Evolutionary conservation across 1,140 invertebrate species (phyloP).

Genomic region (roundworm (Caenorhabditis elegans)): WBcel235 BX284603.4:8206501-8207000

Average conservation of each 20-base stretch:
- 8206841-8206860: too few species aligned
- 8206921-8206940: too few species aligned
- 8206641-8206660: not conserved
- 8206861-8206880: too few species aligned
- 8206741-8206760: slow-evolving; percentile 53
- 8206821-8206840: too few species aligned
- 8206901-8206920: too few species aligned
- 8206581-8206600: slow-evolving; percentile 48
- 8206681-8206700: slow-evolving; percentile 40
- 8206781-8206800: slow-evolving; percentile 43
- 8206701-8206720: slow-evolving; percentile 22
- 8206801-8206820: too few species aligned
- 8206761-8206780: slow-evolving; percentile 51
- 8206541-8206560: not conserved
- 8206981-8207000: too few species aligned
- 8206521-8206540: not conserved
- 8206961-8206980: too few species aligned
- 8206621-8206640: not conserved
- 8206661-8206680: slow-evolving; percentile 23
- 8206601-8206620: slow-evolving; percentile 37
- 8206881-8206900: too few species aligned
- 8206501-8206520: not conserved
- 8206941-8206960: too few species aligned
- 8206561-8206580: not conserved
- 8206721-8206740: slow-evolving; percentile 48